These are phyloP conservation scores for Cryptus viduatorius DNA, from an alignment of 2,888 invertebrate species.

Conservation along the genomic window DNA sequence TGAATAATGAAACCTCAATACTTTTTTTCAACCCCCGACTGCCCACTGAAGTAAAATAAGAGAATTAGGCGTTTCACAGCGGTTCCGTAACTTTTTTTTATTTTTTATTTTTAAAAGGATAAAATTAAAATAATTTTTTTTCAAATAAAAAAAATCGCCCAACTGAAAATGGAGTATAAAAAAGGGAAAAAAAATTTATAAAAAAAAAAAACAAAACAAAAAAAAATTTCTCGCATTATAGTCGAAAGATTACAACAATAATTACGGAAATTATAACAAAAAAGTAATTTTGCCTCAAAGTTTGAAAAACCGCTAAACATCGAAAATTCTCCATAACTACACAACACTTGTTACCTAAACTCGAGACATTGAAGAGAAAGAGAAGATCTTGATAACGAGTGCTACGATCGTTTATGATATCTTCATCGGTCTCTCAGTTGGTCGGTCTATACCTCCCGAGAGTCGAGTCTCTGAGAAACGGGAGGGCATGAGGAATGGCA, in stretches of 20 bases:
- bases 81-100: too few relatives aligned
- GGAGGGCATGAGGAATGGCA: conserved; percentile 52
- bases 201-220: too few relatives aligned
- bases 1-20: too few relatives aligned
- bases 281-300: neutral
- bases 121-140: too few relatives aligned
- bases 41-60: too few relatives aligned
- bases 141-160: neutral
- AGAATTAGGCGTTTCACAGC: too few relatives aligned
- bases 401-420: conserved; percentile 35
- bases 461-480: conserved; percentile 55
- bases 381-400: conserved; percentile 10
- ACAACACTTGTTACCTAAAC: neutral
- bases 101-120: too few relatives aligned
- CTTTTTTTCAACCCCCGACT: too few relatives aligned
- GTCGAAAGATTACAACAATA: too few relatives aligned
- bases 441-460: conserved; percentile 12
- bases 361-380: neutral
- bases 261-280: too few relatives aligned
- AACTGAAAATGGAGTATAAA: neutral
- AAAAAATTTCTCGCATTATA: too few relatives aligned
- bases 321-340: neutral
- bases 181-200: too few relatives aligned
- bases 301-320: neutral
- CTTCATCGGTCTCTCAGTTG: conserved; percentile 42